Conservation (phyloP, 2,113 vertebrate genomes). For the Hippocampus guttulatus region DNA sequence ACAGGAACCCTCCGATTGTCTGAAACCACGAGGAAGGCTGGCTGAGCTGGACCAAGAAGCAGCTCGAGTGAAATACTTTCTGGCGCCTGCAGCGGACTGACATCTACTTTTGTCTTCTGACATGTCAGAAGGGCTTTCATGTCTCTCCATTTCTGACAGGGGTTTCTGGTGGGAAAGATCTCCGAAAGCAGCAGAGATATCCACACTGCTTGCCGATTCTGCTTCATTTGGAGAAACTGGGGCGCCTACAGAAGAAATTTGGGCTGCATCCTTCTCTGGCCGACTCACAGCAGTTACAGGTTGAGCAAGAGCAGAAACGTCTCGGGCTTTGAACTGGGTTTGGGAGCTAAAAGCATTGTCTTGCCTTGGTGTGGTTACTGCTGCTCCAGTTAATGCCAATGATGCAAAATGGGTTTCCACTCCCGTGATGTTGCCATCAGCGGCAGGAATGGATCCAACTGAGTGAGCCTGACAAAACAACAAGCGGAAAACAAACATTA, state of each 20-base stretch:
- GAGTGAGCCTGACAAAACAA: conserved; percentile 22
- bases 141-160: conserved; percentile 12
- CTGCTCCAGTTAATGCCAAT: conserved; percentile 36
- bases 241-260: conserved; percentile 25
- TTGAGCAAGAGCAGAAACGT: background rate
- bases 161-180: conserved; percentile 3
- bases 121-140: conserved; percentile 11
- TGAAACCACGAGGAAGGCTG: conserved; percentile 86
- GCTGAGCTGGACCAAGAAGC: conserved; percentile 66
- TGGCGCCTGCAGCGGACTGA: conserved; percentile 6
- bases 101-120: conserved; percentile 1
- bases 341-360: conserved; percentile 41
- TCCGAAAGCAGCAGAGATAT: background rate
- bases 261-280: conserved; percentile 8
- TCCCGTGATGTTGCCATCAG: conserved; percentile 24
- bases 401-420: conserved; percentile 32
- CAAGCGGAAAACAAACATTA: conserved; percentile 3
- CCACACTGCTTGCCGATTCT: conserved; percentile 3
- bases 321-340: conserved; percentile 28
- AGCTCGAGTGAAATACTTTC: conserved; percentile 37
- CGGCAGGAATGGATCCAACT: conserved; percentile 24
- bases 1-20: conserved; percentile 77
- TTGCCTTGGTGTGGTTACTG: conserved; percentile 25
- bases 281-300: background rate
- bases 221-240: conserved; percentile 14